Base-by-base conservation (phyloP, 2,113 vertebrate genomes). In the Amphiprion ocellaris region DNA sequence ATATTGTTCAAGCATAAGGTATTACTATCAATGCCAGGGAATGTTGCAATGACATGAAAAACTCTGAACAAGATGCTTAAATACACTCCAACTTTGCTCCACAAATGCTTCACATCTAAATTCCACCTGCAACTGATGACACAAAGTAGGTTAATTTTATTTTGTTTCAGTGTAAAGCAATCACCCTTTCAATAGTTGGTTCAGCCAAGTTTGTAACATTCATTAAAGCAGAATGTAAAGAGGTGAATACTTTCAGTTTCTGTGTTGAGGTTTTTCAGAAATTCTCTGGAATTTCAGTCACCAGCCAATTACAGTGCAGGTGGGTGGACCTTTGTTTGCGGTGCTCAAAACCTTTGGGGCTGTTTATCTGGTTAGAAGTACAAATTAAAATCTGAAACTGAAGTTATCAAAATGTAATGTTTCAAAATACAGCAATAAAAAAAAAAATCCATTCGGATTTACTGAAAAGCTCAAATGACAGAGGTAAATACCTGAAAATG, bases 201-300 rank as follows among this genome's bases (percentile, higher is more conserved):
- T 59, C 3, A 68, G 41, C 4, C 5, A 44, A 37, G 64, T 52
- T 4, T 30, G 23, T 6, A 24, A n/a, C 1, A 28, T 23, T 47
- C 46, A 26, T 37, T 3, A 10, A 10, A 54, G 47, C 21, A 44
- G 41, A 16, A 16, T 30, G 12, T 11, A 46, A n/a, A 28, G 2
- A 62, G 12, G 17, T 0, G n/a, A 12, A 33, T 0, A 52, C 68
- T 81, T 81, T 10, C 2, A 17, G 72, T 76, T 39, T 8, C 19
- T 21, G 0, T 44, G 1, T 17, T 9, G 4, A 28, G n/a, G 4
- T 21, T 30, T 72, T 11, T 24, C 10, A 52, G 33, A 71, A 65
- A 61, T 62, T 81, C 44, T 62, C 5, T 33, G 26, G 30, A 81
- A 67, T 15, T 74, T 70, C 37, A 44, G 10, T 54, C 1, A 16